Percentiles rank a stretch among this genome's conserved stretches.
Conservation (phyloP, 2,113 vertebrate species). For the Protomyctophum bolini region DNA sequence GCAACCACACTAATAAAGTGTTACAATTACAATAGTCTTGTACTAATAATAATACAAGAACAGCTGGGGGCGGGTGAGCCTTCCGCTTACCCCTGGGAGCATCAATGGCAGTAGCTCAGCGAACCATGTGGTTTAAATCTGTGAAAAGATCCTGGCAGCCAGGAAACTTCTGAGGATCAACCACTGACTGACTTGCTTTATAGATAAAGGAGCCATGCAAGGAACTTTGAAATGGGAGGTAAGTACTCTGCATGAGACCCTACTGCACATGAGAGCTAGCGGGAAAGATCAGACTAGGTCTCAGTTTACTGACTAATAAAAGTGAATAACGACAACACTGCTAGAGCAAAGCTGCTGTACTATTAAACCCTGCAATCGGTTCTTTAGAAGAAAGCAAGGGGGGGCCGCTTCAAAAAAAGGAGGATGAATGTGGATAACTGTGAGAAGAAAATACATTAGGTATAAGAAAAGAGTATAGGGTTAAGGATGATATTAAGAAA, state of each 20-base stretch:
- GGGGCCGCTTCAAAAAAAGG: background rate
- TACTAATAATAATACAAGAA: too few species aligned
- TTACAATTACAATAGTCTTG: too few species aligned
- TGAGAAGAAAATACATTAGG: background rate
- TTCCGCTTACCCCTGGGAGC: background rate
- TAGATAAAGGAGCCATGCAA: slow-evolving; percentile 44
- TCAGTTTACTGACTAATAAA: background rate
- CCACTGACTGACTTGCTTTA: slow-evolving; percentile 55
- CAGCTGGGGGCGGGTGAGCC: too few species aligned
- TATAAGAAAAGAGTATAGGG: background rate
- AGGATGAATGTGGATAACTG: background rate
- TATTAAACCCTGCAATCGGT: slow-evolving; percentile 21
- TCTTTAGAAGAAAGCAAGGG: background rate
- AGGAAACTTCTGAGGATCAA: slow-evolving; percentile 43
- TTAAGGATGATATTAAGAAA: background rate
- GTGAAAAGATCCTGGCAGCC: slow-evolving; percentile 27
- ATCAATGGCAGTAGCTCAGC: slow-evolving; percentile 31
- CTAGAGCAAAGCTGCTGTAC: slow-evolving; percentile 15
- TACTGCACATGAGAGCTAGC: slow-evolving; percentile 12
- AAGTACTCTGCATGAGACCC: slow-evolving; percentile 33
- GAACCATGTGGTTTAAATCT: background rate
- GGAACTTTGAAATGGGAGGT: slow-evolving; percentile 33
- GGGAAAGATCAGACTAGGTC: slow-evolving; percentile 27
- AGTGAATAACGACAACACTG: background rate
- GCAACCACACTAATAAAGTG: too few species aligned